Base-by-base conservation (phyloP, 2,888 invertebrate genomes). In the Brachylomia viminalis region DNA sequence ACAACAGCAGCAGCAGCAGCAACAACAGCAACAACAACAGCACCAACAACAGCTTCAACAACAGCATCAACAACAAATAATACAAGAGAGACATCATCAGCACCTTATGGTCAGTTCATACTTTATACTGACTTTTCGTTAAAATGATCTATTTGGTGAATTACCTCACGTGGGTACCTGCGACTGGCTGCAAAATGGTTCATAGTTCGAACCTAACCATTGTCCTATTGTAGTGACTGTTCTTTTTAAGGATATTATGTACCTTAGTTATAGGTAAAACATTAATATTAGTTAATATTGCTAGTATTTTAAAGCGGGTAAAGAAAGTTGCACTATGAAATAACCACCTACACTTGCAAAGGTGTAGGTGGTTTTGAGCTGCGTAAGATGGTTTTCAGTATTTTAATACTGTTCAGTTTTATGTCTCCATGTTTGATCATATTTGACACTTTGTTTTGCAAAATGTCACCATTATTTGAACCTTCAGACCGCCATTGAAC, bases 41-140 rank as follows among this genome's bases (percentile, higher is more conserved):
- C 90, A 90, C 0, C 82, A 82, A 0, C 82, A 82, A 0, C 82
- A 82, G 0, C 84, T 78, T 0, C 82, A 83, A 0, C 83, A 83
- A 0, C 81, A 81, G 0, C 76, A 75, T 0, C 80, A 81, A 0
- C 80, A 80, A 0, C 91, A 91, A 45, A 84, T 89, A 76, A 80
- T 91, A 86, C 93, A 94, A 79, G 93, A 93, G 52, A 87, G 92
- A 78, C 94, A 94, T 58, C 92, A 91, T 77, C 69, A 91, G 72
- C 92, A 91, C 65, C 91, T 90, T 72, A 92, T 92, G 89, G 91
- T 91, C 49, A 79, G 85, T 80, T 72, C 0, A 47, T 56, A 56
- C 13, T 15, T 15, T 71, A 49, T 54, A 52, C 72, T 78, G 79
- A 52, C 78, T 69, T 79, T n/a, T 72, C 77, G 13, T 27, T 61